Evolutionary conservation across 2,113 vertebrate species (phyloP), one percentile per base, ranked within the genome.

Genomic region (Catharus fuscescens): DNA sequence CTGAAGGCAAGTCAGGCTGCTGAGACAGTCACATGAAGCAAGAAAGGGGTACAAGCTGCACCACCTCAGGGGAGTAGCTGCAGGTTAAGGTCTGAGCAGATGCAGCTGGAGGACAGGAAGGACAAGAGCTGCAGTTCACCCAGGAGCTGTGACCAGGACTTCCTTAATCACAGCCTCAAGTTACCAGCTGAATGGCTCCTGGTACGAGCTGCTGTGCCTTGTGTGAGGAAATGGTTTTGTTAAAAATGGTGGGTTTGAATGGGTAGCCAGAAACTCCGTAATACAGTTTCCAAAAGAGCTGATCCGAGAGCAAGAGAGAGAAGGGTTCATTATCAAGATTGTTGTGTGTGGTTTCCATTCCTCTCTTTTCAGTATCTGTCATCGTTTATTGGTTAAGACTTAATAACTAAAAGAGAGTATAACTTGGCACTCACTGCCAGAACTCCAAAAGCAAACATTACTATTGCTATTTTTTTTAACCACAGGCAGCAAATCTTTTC

Each of bases 291-390:
- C 74, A 80, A 81, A 93, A 79, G 66, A 84, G 61, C 45, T 88
- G 81, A 82, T 81, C 40, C 1, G 6, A 71, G 44, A 84, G 70
- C 48, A 85, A 38, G 40, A 53, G 36, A 86, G 29, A 92, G 50
- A 82, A 85, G 74, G 57, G 52, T 42, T 96, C 79, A 92, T 96
- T 88, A 90, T 80, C 74, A 82, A 92, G 91, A 95, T 81, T 85
- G 54, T 59, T 23, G 4, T 80, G 57, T 86, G 50, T 65, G 74
- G 90, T 90, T 96, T 93, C 71, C 45, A 53, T 64, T 34, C 38
- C 66, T 76, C 61, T 76, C 45, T 92, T 95, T 74, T 89, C 86
- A 52, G 53, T 95, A 65, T 81, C 77, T 84, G 56, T 81, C 92
- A 90, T 80, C 66, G 69, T 93, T 86, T 93, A 61, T 52, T 85